A percentile compares a stretch with the other conserved stretches of the same genome.
Evolutionary conservation across 1,140 invertebrate genomes (phyloP).

Genomic region (Pogonomyrmex barbatus): DNA sequence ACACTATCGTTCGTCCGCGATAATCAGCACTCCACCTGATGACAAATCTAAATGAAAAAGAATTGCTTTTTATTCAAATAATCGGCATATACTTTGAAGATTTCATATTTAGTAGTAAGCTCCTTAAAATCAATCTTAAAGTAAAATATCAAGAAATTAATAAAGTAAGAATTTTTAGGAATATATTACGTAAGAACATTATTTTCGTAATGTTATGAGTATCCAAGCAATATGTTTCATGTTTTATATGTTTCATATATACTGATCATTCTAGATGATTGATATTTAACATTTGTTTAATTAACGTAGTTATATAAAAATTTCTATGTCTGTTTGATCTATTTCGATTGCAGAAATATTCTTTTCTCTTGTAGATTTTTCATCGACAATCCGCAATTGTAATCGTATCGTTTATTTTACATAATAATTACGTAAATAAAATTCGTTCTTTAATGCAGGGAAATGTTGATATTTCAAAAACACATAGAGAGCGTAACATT

Average conservation of each 20-base stretch:
- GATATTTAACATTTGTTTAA: not conserved
- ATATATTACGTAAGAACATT: slow-evolving; percentile 20
- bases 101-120: not conserved
- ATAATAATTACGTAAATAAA: slow-evolving; percentile 9
- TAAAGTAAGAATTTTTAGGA: slow-evolving; percentile 37
- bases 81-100: not conserved
- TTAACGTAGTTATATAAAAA: not conserved
- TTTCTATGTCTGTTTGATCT: not conserved
- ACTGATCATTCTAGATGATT: not conserved
- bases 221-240: not conserved
- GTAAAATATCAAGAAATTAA: slow-evolving; percentile 24
- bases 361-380: slow-evolving; percentile 3
- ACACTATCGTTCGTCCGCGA: slow-evolving; percentile 55
- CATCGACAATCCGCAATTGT: not conserved
- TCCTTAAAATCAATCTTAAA: not conserved
- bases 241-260: not conserved
- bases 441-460: not conserved
- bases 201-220: not conserved
- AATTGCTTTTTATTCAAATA: slow-evolving; percentile 24
- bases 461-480: not conserved
- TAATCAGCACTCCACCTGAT: slow-evolving; percentile 56
- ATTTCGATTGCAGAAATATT: not conserved
- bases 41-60: slow-evolving; percentile 47
- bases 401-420: not conserved
- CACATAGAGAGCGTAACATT: not conserved